Conservation (phyloP, 2,797 vertebrate genomes). For the Sparidentex hasta region DNA sequence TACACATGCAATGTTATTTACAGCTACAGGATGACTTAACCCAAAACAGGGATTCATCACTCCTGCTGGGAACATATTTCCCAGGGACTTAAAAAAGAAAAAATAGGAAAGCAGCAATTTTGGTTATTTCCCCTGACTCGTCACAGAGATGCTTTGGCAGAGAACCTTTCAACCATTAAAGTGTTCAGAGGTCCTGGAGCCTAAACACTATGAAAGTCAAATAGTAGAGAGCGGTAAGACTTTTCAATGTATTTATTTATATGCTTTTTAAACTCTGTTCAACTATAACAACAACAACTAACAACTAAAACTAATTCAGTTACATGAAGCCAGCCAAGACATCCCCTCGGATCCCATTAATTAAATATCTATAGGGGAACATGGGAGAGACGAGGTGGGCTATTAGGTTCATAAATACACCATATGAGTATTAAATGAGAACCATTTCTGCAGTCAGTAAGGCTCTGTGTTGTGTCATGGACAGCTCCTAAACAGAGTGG, state of each 20-base stretch:
- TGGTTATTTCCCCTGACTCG: constrained; percentile 67
- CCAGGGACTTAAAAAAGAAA: constrained; percentile 40
- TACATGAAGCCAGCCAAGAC: constrained; percentile 22
- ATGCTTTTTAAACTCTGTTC: constrained; percentile 39
- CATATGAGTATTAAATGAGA: constrained; percentile 59
- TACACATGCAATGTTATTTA: constrained; percentile 66
- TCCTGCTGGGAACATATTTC: constrained; percentile 67
- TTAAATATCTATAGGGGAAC: constrained; percentile 53
- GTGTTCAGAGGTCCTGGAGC: constrained; percentile 61
- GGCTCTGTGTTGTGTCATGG: constrained; percentile 68
- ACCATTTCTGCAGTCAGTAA: constrained; percentile 47
- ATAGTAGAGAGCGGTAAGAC: constrained; percentile 47
- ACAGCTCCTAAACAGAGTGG: constrained; percentile 65
- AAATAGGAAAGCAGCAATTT: constrained; percentile 47
- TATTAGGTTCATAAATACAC: constrained; percentile 57
- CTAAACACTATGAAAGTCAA: constrained; percentile 62
- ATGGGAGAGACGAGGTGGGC: constrained; percentile 19
- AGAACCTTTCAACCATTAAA: constrained; percentile 49
- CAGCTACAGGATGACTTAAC: constrained; percentile 67
- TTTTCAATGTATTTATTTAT: constrained; percentile 54
- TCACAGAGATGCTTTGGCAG: constrained; percentile 57
- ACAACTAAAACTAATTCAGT: constrained; percentile 48
- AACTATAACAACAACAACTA: too few relatives aligned
- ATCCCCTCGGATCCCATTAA: constrained; percentile 44
- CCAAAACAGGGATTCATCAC: constrained; percentile 65